Evolutionary conservation across 2,888 invertebrate genomes (phyloP).

Genomic region (Spisula solida): DNA sequence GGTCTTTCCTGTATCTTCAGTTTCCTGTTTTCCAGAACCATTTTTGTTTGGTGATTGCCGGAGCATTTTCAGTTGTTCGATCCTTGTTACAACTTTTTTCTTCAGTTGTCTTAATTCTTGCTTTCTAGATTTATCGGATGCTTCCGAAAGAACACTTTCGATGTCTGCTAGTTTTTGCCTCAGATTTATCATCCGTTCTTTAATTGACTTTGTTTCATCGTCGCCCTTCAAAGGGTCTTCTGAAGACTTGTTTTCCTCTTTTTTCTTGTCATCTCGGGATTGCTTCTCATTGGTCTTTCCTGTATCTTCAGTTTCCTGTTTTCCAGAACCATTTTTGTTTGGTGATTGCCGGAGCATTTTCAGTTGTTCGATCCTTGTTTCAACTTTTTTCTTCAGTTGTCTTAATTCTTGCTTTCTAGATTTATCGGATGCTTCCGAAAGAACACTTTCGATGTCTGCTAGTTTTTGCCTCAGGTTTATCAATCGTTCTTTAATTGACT

Average conservation of each 20-base stretch:
- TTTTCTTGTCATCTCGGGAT: no score
- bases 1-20: no score
- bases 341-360: background rate
- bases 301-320: background rate
- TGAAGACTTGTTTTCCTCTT: no score
- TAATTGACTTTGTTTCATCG: background rate
- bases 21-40: background rate
- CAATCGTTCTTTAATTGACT: slow-evolving; percentile 17
- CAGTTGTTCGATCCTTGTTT: background rate
- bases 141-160: background rate
- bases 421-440: background rate
- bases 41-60: background rate
- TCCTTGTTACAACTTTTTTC: background rate
- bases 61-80: background rate
- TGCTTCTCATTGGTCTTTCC: no score
- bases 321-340: background rate
- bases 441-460: background rate
- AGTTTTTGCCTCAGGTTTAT: background rate
- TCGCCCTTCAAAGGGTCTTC: no score
- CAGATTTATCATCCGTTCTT: background rate
- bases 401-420: background rate
- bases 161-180: background rate
- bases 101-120: background rate
- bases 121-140: background rate
- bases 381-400: background rate